Evolutionary conservation across 2,888 invertebrate species (phyloP), one percentile per base, ranked within the genome.

Genomic region (Drosophila aldrichi): DNA sequence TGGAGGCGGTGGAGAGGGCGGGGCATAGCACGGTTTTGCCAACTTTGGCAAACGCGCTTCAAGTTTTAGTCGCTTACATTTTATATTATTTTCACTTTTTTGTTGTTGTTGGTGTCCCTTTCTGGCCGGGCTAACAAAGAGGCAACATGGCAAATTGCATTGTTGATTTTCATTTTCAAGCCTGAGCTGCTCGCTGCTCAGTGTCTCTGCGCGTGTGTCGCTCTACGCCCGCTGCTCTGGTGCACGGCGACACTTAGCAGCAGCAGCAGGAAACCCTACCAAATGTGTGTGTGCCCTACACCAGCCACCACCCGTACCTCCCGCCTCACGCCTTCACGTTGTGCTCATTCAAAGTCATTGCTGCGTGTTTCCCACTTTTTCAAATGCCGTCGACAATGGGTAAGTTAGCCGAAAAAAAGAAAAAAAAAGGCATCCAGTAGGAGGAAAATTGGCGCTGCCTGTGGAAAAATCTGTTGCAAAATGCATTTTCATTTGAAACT

Each of bases 131-230:
- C 73, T 54, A 76, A 70, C 75, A 71, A 82, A 72, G 80, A 64
- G 73, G 74, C 82, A 82, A 82, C 84, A 72, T 74, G 73, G 88
- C 88, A 89, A 86, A 90, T 90, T 88, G 90, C 87, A 90, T 90
- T 90, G 90, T 88, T 88, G 82, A 88, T 88, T 90, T 88, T 90
- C 77, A 88, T 88, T 88, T 88, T 88, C 84, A 90, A 88, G 86
- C 89, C 88, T 85, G 72, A 78, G 74, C 72, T 34, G 51, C 51
- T 51, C 59, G 25, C 56, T 44, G 32, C 63, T 52, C 46, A 18
- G 40, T 60, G 51, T 74, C 75, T 60, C 60, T 63, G 60, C 58
- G 62, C 75, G 75, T 75, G 64, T 70, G 34, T 55, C 65, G 46
- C 40, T 46, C 36, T 38, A 16, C 36, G 7, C 36, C 36, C 65